Evolutionary conservation across 2,113 vertebrate species (phyloP), one percentile per base, ranked within the genome.

Genomic region (Ictalurus furcatus): DNA sequence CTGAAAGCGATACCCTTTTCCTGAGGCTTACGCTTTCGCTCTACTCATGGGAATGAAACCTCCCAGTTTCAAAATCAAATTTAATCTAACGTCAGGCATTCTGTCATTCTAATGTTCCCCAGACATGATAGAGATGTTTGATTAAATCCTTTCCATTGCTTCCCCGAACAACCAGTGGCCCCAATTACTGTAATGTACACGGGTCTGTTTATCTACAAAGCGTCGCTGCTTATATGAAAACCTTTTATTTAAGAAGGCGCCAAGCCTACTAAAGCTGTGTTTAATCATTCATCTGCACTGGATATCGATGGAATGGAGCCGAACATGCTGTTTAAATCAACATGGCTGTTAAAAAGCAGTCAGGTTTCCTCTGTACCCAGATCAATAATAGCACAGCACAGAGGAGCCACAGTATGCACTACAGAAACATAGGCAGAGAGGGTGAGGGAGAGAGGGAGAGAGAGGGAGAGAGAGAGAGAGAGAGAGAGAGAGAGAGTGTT

Each of bases 211-310:
- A 90, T 89, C 89, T 88, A 90, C 86, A 89, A 89, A 92, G 88
- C 52, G 61, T 67, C 44, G 34, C 63, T 85, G 78, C 79, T 89
- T 87, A 80, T 85, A 89, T 65, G 63, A 91, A 89, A 91, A 78
- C 54, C 40, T 30, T 86, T 92, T 59, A 86, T 88, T 81, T 85
- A 74, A 90, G 48, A 88, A 80, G 85, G 76, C 76, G 69, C 83
- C 58, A 40, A 21, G 54, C 6, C 61, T 76, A 56, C 65, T 69
- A 91, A 91, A 76, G 52, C 87, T 84, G 85, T 52, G 37, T 90
- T 92, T 91, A 92, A 92, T 92, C 90, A 92, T 91, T 91, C 89
- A 91, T 86, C 83, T 58, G 76, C 48, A 44, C 85, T 91, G 88
- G 83, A 89, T 87, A 88, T 90, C 76, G 83, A 91, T 84, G 87